These are phyloP conservation scores for Aspiorhynchus laticeps DNA, from an alignment of 2,113 vertebrate species.

Conservation along the genomic window DNA sequence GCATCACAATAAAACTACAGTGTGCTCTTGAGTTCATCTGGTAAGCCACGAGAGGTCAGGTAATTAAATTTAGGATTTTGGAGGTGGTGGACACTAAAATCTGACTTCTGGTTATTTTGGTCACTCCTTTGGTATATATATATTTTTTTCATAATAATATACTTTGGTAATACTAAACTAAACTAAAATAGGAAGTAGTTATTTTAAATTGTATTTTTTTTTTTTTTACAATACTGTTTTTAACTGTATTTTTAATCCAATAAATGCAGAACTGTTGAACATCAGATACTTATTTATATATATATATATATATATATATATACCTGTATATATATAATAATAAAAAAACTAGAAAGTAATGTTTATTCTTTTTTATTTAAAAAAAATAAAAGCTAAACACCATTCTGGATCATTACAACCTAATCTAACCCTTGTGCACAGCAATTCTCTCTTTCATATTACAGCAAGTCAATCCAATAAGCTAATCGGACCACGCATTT, in stretches of 20 bases:
- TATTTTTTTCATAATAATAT: neutral
- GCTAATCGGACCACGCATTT: conserved; percentile 68
- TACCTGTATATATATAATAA: no score
- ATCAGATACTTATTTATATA: no score
- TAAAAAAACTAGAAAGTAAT: no score
- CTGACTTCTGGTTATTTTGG: conserved; percentile 21
- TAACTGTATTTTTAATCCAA: no score
- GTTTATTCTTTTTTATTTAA: neutral
- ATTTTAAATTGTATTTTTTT: no score
- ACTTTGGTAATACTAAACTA: neutral
- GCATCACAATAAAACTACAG: conserved; percentile 62
- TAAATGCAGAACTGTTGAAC: no score
- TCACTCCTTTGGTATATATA: neutral
- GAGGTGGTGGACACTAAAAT: neutral
- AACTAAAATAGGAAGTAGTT: neutral
- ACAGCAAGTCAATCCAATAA: conserved; percentile 63
- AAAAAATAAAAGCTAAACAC: neutral
- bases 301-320: no score
- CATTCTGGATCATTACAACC: neutral
- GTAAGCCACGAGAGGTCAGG: conserved; percentile 46
- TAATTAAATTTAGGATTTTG: conserved; percentile 29
- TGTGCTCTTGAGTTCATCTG: conserved; percentile 41
- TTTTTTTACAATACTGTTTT: no score
- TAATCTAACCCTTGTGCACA: neutral
- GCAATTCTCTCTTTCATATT: conserved; percentile 62